A percentile compares a stretch with the other conserved stretches of the same genome.
These are phyloP conservation scores for Egretta garzetta DNA, from an alignment of 2,113 vertebrate species.

Conservation along the genomic window DNA sequence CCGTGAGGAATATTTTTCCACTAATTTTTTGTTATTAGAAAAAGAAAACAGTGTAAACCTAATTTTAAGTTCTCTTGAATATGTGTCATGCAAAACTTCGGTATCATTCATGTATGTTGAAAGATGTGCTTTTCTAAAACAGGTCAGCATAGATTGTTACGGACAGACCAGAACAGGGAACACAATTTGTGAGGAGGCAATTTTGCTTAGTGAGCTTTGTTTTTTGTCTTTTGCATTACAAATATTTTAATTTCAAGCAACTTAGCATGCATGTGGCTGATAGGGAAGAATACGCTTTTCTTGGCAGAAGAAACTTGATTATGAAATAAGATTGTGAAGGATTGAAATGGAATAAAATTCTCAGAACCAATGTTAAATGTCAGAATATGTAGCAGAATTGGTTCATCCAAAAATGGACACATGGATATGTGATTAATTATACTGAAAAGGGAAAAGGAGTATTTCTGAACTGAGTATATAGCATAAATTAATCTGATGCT, in stretches of 20 bases:
- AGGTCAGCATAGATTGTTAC: neutral
- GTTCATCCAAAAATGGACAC: neutral
- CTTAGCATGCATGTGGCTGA: neutral
- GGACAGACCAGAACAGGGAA: neutral
- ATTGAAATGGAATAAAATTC: neutral
- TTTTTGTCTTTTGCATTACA: neutral
- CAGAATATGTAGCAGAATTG: neutral
- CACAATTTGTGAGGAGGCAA: neutral
- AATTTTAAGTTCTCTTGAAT: neutral
- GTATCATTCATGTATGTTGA: neutral
- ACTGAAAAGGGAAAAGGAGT: neutral
- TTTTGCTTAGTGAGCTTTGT: neutral
- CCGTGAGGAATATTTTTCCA: neutral
- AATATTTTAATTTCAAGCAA: neutral
- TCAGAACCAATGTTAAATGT: neutral
- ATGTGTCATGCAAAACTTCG: neutral
- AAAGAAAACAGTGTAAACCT: neutral
- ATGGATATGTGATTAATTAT: neutral
- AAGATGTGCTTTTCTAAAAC: neutral
- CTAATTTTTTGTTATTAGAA: neutral
- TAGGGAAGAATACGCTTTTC: neutral
- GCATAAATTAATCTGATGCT: neutral
- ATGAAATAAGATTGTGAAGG: neutral
- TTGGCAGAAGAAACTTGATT: neutral
- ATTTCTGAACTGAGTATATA: neutral